Conservation (phyloP, 2,888 invertebrate species). For the Tanypteryx hageni region DNA sequence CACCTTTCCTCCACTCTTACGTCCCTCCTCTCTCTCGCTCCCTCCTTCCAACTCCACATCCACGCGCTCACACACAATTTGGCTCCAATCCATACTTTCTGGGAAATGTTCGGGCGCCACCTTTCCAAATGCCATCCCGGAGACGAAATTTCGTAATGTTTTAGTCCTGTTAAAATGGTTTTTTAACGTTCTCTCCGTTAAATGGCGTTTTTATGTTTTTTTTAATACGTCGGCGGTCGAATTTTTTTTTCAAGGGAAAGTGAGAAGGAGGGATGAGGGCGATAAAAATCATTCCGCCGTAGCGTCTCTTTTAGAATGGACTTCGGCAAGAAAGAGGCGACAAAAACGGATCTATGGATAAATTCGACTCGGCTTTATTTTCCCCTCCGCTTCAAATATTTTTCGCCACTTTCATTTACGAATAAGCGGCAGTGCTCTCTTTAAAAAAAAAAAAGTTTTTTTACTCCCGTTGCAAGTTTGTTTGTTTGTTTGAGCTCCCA, state of each 20-base stretch:
- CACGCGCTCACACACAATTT: constrained; percentile 39
- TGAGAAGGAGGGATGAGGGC: background rate
- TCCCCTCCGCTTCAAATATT: too few relatives aligned
- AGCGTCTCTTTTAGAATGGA: too few relatives aligned
- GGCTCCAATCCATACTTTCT: constrained; percentile 54
- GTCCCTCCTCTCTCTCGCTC: background rate
- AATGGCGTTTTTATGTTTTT: background rate
- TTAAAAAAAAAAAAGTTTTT: too few relatives aligned
- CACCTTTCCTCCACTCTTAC: background rate
- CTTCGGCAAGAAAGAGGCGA: too few relatives aligned
- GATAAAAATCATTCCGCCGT: background rate
- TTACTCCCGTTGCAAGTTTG: too few relatives aligned
- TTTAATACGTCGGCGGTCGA: background rate
- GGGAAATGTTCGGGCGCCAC: constrained; percentile 41
- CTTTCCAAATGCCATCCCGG: constrained; percentile 53
- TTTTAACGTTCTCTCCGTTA: constrained; percentile 14
- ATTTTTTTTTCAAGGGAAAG: too few relatives aligned
- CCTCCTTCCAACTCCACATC: background rate
- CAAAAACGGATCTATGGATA: too few relatives aligned
- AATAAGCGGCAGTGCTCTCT: too few relatives aligned
- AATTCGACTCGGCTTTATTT: too few relatives aligned
- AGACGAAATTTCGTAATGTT: constrained; percentile 59
- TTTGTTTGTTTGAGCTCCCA: too few relatives aligned
- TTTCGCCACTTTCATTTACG: too few relatives aligned
- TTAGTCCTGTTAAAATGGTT: constrained; percentile 33